These are phyloP conservation scores for Caiman crocodilus DNA, from an alignment of 2,797 vertebrate species.

Conservation along the genomic window DNA sequence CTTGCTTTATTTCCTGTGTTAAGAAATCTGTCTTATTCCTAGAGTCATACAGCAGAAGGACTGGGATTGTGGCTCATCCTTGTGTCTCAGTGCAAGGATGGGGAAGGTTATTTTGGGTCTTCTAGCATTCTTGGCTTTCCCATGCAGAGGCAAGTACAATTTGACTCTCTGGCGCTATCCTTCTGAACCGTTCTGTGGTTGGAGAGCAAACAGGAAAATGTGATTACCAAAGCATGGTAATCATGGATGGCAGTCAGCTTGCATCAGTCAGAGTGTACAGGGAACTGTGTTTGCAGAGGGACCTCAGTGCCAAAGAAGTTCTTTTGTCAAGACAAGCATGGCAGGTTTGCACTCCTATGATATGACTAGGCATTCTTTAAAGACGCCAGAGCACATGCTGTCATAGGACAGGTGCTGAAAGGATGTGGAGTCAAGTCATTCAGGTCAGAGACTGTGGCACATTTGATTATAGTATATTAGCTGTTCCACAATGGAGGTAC, in stretches of 20 bases:
- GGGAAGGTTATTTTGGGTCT: accelerated
- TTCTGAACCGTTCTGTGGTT: neutral
- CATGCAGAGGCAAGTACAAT: neutral
- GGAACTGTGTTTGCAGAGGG: neutral
- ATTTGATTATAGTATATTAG: neutral
- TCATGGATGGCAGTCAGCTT: neutral
- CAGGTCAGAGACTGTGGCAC: neutral
- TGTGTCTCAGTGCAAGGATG: neutral
- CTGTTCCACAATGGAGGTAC: neutral
- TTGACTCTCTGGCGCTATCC: too few relatives aligned
- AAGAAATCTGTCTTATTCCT: neutral
- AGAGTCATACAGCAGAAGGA: neutral
- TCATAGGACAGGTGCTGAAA: neutral
- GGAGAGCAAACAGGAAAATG: neutral
- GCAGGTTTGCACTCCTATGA: neutral
- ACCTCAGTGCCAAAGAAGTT: accelerated
- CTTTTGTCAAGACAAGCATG: neutral
- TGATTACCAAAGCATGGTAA: neutral
- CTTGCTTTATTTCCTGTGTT: neutral
- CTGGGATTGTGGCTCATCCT: neutral
- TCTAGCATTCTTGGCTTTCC: neutral
- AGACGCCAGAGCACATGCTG: neutral
- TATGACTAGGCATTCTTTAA: neutral
- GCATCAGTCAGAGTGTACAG: neutral
- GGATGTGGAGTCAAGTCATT: neutral